Evolutionary conservation across 2,113 vertebrate species (phyloP).

Genomic region (Cyanoderma ruficeps): DNA sequence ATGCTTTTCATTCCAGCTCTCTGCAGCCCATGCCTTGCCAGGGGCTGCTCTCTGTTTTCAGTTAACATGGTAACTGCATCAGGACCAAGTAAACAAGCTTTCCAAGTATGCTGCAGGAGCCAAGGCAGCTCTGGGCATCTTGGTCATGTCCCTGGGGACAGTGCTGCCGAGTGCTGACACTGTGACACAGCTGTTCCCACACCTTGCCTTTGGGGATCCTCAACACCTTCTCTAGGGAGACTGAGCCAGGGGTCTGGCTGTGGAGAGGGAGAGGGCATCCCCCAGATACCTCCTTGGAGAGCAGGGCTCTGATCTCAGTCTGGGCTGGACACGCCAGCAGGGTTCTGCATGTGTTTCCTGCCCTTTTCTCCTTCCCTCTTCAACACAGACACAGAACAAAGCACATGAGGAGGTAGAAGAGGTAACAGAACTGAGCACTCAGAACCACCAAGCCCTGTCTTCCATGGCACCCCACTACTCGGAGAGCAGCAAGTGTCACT

Average conservation of each 20-base stretch:
- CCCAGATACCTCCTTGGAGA: not conserved
- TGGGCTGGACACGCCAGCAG: not conserved
- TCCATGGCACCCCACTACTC: not conserved
- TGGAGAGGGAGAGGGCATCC: not conserved
- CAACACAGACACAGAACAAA: not conserved
- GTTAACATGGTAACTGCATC: not conserved
- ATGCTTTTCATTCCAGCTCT: constrained; percentile 9
- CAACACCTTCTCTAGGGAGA: not conserved
- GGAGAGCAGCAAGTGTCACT: not conserved
- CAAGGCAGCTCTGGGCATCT: not conserved
- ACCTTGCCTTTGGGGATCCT: not conserved
- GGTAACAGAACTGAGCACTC: not conserved
- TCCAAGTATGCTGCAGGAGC: not conserved
- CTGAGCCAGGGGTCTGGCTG: not conserved
- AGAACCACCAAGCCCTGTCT: not conserved
- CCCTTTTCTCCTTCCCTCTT: not conserved
- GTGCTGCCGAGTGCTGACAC: not conserved
- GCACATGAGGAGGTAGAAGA: not conserved
- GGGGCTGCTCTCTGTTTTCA: not conserved
- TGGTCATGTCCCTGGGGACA: not conserved
- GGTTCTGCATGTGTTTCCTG: not conserved
- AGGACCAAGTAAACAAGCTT: not conserved
- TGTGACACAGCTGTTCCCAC: not conserved
- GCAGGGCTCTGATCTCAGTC: not conserved
- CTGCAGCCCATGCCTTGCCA: not conserved